Percentiles rank a stretch among this genome's conserved stretches.
Conservation (phyloP, 1,140 invertebrate genomes). For the Aradophagus sp. region DNA sequence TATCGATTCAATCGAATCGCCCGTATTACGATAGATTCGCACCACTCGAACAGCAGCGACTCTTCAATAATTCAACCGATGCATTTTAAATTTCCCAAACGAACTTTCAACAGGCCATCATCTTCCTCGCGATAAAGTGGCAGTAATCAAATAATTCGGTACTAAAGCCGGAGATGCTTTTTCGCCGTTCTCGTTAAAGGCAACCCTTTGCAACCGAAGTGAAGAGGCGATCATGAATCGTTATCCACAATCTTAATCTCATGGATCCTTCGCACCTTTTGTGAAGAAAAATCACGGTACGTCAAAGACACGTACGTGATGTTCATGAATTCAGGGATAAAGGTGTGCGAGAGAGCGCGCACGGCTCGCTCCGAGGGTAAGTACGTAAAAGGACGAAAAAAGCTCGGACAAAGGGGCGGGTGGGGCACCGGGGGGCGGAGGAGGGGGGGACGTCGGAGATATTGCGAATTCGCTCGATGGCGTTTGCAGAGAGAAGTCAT, state of each 20-base stretch:
- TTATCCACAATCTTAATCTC: conserved; percentile 44
- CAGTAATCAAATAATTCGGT: too few relatives aligned
- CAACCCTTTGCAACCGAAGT: too few relatives aligned
- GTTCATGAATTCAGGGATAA: conserved; percentile 49
- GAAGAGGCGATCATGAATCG: conserved; percentile 22
- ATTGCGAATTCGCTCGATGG: conserved; percentile 59
- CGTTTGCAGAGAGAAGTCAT: conserved; percentile 72
- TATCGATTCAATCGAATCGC: too few relatives aligned
- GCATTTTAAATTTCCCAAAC: too few relatives aligned
- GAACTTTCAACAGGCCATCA: too few relatives aligned
- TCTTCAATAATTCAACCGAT: too few relatives aligned
- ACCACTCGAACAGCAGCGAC: too few relatives aligned
- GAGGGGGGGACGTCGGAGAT: conserved; percentile 14
- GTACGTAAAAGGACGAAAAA: conserved; percentile 38
- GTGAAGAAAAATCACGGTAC: conserved; percentile 59
- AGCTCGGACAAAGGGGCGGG: too few relatives aligned
- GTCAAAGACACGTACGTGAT: conserved; percentile 60
- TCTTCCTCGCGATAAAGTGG: too few relatives aligned
- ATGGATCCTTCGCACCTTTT: conserved; percentile 32
- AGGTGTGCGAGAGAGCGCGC: conserved; percentile 30
- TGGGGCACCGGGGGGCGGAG: conserved; percentile 8
- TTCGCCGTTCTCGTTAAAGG: too few relatives aligned
- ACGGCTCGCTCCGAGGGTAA: conserved; percentile 44
- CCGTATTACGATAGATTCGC: too few relatives aligned
- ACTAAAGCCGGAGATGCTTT: conserved; percentile 1